Evolutionary conservation across 2,888 invertebrate genomes (phyloP), one percentile per base, ranked within the genome.

Genomic region (Drosophila formosana): DNA sequence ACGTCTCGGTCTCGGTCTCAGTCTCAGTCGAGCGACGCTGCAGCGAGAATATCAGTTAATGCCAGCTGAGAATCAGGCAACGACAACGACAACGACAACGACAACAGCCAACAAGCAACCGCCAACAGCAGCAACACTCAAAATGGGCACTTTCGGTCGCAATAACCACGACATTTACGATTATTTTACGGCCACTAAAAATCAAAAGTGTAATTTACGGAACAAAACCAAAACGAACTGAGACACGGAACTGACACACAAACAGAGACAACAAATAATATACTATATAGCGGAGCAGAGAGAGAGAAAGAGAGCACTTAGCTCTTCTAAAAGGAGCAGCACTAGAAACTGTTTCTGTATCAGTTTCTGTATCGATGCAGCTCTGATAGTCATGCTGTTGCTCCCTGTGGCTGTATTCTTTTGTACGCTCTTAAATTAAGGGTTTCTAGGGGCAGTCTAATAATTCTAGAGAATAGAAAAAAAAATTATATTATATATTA

Each of bases 131-230:
- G 76, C 72, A 75, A 61, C 82, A 82, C 82, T 80, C 82, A 83
- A 90, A 91, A 92, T 91, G 90, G 91, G 90, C 90, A 91, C 90
- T 92, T 92, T 91, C 89, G 90, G 90, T 91, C 90, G 91, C 92
- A 92, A 92, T 92, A 92, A 92, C 90, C 89, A 89, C 90, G 91
- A 92, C 91, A 90, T 91, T 91, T 91, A 92, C 91, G 91, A 92
- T 92, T 91, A 92, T 92, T 92, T 92, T 92, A 92, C 91, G 91
- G 90, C 86, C 91, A 91, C 89, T 92, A 92, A 92, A 92, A 92
- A 92, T 92, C 91, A 92, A 92, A 92, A 92, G 90, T 90, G 88
- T 90, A 90, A 91, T 91, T 91, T 91, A 91, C 91, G 87, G 89
- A 89, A 89, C 80, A 72, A 82, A 82, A 82, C 70, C 79, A 72